phyloP scores from a whole-genome alignment of 1,140 invertebrate genomes.

The Drosophila simulans region DNA sequence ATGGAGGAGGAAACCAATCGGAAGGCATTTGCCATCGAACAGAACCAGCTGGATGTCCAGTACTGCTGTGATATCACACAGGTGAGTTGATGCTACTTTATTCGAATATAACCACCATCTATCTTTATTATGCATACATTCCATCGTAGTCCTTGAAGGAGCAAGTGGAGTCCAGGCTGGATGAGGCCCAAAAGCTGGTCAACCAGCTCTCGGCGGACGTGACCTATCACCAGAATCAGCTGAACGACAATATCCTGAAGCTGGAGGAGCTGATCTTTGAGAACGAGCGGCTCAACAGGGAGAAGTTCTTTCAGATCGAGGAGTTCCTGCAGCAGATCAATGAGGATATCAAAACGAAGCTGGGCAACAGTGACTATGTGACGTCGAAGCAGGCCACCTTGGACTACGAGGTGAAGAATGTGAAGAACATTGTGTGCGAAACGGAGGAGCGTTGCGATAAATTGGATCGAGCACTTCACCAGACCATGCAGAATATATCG shows the following conservation, averaged over 20 bases:
- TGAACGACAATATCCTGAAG: conserved; percentile 79
- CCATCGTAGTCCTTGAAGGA: conserved; percentile 13
- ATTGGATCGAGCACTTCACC: conserved; percentile 64
- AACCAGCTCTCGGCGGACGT: conserved; percentile 71
- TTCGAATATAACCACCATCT: too few relatives aligned
- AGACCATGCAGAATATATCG: conserved; percentile 70
- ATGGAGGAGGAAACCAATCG: conserved; percentile 65
- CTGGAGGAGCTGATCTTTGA: conserved; percentile 75
- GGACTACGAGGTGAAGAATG: conserved; percentile 80
- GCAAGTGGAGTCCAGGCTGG: conserved; percentile 61
- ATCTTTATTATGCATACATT: too few relatives aligned
- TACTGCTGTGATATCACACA: conserved; percentile 68
- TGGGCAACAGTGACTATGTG: conserved; percentile 52
- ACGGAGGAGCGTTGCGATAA: conserved; percentile 83
- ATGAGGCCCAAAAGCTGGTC: conserved; percentile 69
- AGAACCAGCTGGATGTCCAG: conserved; percentile 70
- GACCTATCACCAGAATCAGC: conserved; percentile 69
- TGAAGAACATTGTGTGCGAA: conserved; percentile 82
- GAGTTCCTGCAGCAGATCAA: conserved; percentile 72
- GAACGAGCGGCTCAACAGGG: conserved; percentile 67
- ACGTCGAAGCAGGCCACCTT: conserved; percentile 71
- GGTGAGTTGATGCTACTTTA: conserved; percentile 21
- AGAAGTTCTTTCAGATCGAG: conserved; percentile 78
- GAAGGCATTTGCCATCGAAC: conserved; percentile 51
- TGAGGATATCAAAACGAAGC: conserved; percentile 71